phyloP scores from a whole-genome alignment of 2,113 vertebrate genomes.

The Numenius arquata region DNA sequence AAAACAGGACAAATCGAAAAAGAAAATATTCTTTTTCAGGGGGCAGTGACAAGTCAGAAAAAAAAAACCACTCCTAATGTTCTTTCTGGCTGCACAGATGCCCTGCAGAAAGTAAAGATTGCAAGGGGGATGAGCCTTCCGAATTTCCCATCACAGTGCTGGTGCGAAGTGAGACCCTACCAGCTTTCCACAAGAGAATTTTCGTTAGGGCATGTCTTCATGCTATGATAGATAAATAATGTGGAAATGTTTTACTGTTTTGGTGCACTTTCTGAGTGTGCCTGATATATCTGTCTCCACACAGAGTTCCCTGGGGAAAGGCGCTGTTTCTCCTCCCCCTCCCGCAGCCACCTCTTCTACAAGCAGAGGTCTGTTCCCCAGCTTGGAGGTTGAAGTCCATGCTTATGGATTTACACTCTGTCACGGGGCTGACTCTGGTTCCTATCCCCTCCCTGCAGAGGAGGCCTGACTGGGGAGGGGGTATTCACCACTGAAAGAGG shows the following conservation, averaged over 20 bases:
- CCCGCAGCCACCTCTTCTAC: background rate
- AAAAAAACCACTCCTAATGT: background rate
- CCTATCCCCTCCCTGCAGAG: background rate
- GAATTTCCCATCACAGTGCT: background rate
- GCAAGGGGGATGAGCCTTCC: background rate
- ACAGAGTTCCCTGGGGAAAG: background rate
- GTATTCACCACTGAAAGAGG: background rate
- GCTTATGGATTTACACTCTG: background rate
- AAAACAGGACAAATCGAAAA: background rate
- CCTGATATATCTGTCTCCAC: background rate
- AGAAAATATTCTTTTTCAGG: background rate
- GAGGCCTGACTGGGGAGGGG: background rate
- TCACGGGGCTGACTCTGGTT: fast-evolving
- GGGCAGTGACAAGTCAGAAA: background rate
- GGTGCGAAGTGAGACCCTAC: background rate
- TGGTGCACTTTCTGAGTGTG: background rate
- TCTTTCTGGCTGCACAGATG: background rate
- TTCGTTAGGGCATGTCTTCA: background rate
- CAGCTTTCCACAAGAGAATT: background rate
- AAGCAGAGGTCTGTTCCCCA: background rate
- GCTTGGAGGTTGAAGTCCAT: background rate
- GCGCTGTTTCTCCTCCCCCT: background rate
- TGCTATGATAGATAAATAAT: background rate
- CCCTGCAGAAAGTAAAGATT: background rate
- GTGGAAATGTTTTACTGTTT: background rate